phyloP scores from a whole-genome alignment of 2,113 vertebrate species.

The human (Homo sapiens) region GRCh38 chr13:43109001-43109500 shows the following conservation, averaged over 20 bases:
- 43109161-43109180: background rate
- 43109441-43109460: background rate
- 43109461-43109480: background rate
- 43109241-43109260: background rate
- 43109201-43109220: background rate
- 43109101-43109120: background rate
- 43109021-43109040: background rate
- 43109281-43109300: background rate
- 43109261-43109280: background rate
- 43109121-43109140: background rate
- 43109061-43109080: background rate
- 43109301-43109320: background rate
- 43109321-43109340: background rate
- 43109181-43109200: background rate
- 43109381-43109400: background rate
- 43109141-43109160: background rate
- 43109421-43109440: background rate
- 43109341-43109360: background rate
- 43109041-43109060: background rate
- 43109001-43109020: background rate
- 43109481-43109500: background rate
- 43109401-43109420: background rate
- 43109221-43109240: background rate
- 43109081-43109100: background rate
- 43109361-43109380: background rate